Evolutionary conservation across 2,888 invertebrate genomes (phyloP).

Genomic region (Thecophora atra): DNA sequence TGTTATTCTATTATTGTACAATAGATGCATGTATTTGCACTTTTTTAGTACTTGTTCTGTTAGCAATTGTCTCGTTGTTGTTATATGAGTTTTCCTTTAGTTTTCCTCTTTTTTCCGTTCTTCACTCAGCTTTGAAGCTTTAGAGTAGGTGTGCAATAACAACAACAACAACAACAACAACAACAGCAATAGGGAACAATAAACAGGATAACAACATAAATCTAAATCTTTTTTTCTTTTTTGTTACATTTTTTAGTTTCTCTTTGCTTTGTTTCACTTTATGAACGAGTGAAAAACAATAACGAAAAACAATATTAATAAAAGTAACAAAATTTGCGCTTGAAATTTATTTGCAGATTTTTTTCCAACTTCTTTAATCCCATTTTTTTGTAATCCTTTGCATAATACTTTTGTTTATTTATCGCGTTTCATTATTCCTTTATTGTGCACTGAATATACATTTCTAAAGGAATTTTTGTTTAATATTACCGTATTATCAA

Average conservation of each 20-base stretch:
- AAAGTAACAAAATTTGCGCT: no score
- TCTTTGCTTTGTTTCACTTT: background rate
- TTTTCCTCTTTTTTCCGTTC: background rate
- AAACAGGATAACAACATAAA: conserved; percentile 2
- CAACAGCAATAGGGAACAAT: no score
- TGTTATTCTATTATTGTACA: background rate
- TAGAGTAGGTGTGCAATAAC: background rate
- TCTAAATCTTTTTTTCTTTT: background rate
- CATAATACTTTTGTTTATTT: no score
- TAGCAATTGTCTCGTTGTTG: background rate
- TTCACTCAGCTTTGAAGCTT: background rate
- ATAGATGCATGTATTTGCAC: no score
- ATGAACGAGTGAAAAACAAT: background rate
- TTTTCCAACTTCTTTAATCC: no score
- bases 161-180: conserved; percentile 3
- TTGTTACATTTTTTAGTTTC: background rate
- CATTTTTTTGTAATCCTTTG: no score
- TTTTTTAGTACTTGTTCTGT: background rate
- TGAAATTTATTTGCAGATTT: no score
- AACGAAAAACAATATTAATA: background rate
- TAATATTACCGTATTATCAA: no score
- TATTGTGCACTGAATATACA: no score
- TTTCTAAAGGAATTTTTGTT: no score
- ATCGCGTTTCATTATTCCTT: no score
- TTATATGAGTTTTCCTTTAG: background rate